phyloP scores from a whole-genome alignment of 2,888 invertebrate genomes.

The Heliconius cydno region DNA sequence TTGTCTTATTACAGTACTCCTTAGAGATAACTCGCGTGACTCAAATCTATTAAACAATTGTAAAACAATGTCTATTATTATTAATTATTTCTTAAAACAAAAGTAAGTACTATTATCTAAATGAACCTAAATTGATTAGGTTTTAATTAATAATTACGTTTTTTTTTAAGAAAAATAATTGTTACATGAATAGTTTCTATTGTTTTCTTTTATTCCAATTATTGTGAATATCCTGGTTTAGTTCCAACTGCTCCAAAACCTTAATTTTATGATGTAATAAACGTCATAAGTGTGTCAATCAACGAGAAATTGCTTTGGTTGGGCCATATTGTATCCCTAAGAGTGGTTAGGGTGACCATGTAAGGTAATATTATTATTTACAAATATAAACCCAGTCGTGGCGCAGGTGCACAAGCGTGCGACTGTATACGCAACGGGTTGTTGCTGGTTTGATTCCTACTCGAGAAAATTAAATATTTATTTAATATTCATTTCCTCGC shows the following conservation, averaged over 20 bases:
- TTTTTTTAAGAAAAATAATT: background rate
- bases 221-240: background rate
- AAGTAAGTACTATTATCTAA: slow-evolving; percentile 1
- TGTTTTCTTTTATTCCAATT: background rate
- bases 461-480: too few species aligned
- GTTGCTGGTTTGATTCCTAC: too few species aligned
- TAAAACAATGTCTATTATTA: background rate
- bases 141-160: background rate
- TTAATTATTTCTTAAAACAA: slow-evolving; percentile 2
- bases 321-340: slow-evolving; percentile 13
- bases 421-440: too few species aligned
- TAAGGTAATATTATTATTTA: background rate
- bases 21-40: slow-evolving; percentile 11
- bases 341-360: slow-evolving; percentile 12
- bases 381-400: too few species aligned
- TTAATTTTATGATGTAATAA: slow-evolving; percentile 44
- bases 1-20: background rate
- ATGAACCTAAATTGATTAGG: slow-evolving; percentile 17
- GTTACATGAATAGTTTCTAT: background rate
- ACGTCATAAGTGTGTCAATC: slow-evolving; percentile 42
- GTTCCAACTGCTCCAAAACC: slow-evolving; percentile 22
- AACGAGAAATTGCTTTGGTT: slow-evolving; percentile 30
- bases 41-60: background rate
- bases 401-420: too few species aligned
- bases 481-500: too few species aligned